Evolutionary conservation across 2,888 invertebrate species (phyloP).

Genomic region (Leptinotarsa juncta): DNA sequence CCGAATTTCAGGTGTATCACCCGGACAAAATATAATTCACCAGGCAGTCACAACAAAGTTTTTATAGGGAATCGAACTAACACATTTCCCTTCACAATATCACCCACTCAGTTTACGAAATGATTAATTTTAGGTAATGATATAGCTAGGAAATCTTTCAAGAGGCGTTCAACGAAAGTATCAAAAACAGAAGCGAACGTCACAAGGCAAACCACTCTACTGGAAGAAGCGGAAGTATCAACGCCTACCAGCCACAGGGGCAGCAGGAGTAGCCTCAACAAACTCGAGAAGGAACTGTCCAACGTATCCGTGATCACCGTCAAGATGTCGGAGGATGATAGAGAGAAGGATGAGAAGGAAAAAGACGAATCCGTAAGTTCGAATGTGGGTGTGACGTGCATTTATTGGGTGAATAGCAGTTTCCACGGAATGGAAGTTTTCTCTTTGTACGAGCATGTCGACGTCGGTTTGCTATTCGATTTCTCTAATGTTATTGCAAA

Average conservation of each 20-base stretch:
- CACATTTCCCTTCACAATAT: too few relatives aligned
- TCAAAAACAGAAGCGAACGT: slow-evolving; percentile 65
- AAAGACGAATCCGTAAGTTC: slow-evolving; percentile 49
- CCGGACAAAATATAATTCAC: too few relatives aligned
- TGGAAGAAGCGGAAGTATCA: slow-evolving; percentile 61
- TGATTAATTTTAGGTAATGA: slow-evolving; percentile 68
- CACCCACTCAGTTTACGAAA: too few relatives aligned
- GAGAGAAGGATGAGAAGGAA: slow-evolving; percentile 42
- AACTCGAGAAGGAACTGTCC: slow-evolving; percentile 61
- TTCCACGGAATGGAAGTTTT: slow-evolving; percentile 8
- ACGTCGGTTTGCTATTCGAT: not conserved
- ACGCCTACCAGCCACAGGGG: slow-evolving; percentile 50
- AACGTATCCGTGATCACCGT: slow-evolving; percentile 56
- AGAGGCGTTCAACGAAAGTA: slow-evolving; percentile 63
- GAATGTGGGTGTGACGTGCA: not conserved
- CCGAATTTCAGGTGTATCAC: too few relatives aligned
- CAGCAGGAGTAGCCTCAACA: slow-evolving; percentile 57
- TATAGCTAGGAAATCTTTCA: slow-evolving; percentile 83
- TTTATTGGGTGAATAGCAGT: slow-evolving; percentile 9
- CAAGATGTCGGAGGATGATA: slow-evolving; percentile 51
- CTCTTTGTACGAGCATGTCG: not conserved
- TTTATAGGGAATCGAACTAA: too few relatives aligned
- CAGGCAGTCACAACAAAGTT: too few relatives aligned
- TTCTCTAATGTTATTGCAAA: not conserved
- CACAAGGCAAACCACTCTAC: slow-evolving; percentile 59